phyloP scores from a whole-genome alignment of 2,888 invertebrate species.

The Mellilla xanthometata region DNA sequence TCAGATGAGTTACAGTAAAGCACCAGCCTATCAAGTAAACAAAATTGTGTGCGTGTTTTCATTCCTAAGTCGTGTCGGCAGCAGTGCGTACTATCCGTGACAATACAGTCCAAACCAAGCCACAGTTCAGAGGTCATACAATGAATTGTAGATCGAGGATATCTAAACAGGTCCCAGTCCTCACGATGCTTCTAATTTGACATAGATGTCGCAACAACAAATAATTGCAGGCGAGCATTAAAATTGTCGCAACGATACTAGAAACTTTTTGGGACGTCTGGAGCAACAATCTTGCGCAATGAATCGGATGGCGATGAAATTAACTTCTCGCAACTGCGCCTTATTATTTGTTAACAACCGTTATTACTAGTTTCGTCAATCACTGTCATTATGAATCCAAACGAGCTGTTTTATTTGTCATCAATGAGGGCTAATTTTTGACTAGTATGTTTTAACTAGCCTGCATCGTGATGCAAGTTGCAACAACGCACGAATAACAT shows the following conservation, averaged over 20 bases:
- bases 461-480: neutral
- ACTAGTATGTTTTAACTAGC: slow-evolving; percentile 27
- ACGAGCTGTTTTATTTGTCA: slow-evolving; percentile 57
- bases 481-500: neutral
- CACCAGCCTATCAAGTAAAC: too few relatives aligned
- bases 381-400: slow-evolving; percentile 54
- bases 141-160: slow-evolving; percentile 67
- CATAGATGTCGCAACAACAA: slow-evolving; percentile 55
- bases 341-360: slow-evolving; percentile 70
- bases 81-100: neutral
- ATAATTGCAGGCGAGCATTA: slow-evolving; percentile 57
- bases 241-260: slow-evolving; percentile 49
- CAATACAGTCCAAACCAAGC: slow-evolving; percentile 42
- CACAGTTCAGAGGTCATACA: slow-evolving; percentile 68
- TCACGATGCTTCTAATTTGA: slow-evolving; percentile 72
- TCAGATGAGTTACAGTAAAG: too few relatives aligned
- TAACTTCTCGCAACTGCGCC: slow-evolving; percentile 60
- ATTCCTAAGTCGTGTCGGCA: neutral
- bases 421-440: slow-evolving; percentile 35
- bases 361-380: slow-evolving; percentile 66
- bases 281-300: slow-evolving; percentile 52
- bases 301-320: slow-evolving; percentile 59
- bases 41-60: too few relatives aligned
- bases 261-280: slow-evolving; percentile 63
- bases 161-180: slow-evolving; percentile 58